Evolutionary conservation across 2,888 invertebrate species (phyloP).

Genomic region (Antitype chi): DNA sequence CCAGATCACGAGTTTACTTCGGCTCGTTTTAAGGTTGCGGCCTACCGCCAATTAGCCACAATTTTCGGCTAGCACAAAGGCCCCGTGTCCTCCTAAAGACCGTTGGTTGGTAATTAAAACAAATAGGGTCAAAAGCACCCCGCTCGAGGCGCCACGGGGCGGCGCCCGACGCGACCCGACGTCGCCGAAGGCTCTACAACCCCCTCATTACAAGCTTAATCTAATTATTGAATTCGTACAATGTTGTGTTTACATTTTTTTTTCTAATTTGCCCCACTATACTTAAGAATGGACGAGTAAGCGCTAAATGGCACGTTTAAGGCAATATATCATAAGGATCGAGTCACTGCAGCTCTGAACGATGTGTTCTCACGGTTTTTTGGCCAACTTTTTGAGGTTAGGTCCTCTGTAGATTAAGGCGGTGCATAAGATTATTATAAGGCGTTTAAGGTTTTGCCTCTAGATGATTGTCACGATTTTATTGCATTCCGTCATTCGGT

Average conservation of each 20-base stretch:
- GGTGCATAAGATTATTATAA: conserved; percentile 72
- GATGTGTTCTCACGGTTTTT: conserved; percentile 86
- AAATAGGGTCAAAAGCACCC: conserved; percentile 89
- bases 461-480: conserved; percentile 85
- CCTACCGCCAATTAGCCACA: conserved; percentile 85
- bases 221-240: conserved; percentile 91
- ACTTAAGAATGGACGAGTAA: conserved; percentile 89
- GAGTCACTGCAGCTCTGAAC: conserved; percentile 85
- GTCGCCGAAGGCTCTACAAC: conserved; percentile 84
- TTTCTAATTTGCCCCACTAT: conserved; percentile 89
- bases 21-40: conserved; percentile 76
- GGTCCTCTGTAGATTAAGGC: conserved; percentile 77
- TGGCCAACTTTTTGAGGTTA: conserved; percentile 75
- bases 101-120: conserved; percentile 89
- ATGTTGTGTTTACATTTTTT: conserved; percentile 90
- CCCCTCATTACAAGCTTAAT: conserved; percentile 90
- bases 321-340: conserved; percentile 87
- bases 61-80: conserved; percentile 88
- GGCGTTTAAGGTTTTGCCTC: conserved; percentile 80
- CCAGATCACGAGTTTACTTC: conserved; percentile 63
- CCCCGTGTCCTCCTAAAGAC: conserved; percentile 86
- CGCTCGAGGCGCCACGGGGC: conserved; percentile 89
- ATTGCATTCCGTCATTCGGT: conserved; percentile 75
- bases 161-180: conserved; percentile 82
- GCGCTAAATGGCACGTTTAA: conserved; percentile 91